Evolutionary conservation across 2,113 vertebrate species (phyloP), one percentile per base, ranked within the genome.

Genomic region (Galemys pyrenaicus): DNA sequence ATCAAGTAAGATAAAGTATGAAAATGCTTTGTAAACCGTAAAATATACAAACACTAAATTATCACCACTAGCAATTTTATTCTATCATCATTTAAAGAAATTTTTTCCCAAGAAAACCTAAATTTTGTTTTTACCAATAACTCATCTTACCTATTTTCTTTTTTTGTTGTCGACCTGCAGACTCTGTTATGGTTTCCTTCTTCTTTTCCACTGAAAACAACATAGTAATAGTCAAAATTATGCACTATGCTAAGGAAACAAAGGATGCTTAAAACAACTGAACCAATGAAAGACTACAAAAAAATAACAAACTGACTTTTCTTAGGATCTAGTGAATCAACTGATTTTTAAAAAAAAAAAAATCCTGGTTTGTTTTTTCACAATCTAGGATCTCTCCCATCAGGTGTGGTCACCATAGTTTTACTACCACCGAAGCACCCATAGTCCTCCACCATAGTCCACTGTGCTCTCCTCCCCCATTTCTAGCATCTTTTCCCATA

Each of bases 111-210:
- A 62, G 37, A 81, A 80, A 65, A 54, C 1, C 19, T 44, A 70
- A 71, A 71, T n/a, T 71, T 67, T 74, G 28, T 44, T 22, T 37
- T 44, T 1, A 82, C 3, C 49, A 73, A 6, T 19, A 32, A 54
- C 75, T 91, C 19, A 22, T 20, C 98, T 98, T 98, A 99, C 99
- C 99, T 90, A 99, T 99, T 97, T 99, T 99, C 97, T 99, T 99
- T 96, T 99, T 99, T 95, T 99, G 99, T 79, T 99, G 99, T 62
- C 99, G 99, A 41, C 99, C 99, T 84, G 99, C 99, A 88, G 99
- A 99, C 97, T 99, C 99, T 64, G 99, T 99, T 96, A 99, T 99
- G 0, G 99, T 99, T 98, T 99, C 99, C 95, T 99, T 99, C 98
- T 99, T 99, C 98, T 99, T 99, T 97, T 99, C 99, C 96, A 99